These are phyloP conservation scores for Machimus atricapillus DNA, from an alignment of 2,888 invertebrate genomes.

Conservation along the genomic window DNA sequence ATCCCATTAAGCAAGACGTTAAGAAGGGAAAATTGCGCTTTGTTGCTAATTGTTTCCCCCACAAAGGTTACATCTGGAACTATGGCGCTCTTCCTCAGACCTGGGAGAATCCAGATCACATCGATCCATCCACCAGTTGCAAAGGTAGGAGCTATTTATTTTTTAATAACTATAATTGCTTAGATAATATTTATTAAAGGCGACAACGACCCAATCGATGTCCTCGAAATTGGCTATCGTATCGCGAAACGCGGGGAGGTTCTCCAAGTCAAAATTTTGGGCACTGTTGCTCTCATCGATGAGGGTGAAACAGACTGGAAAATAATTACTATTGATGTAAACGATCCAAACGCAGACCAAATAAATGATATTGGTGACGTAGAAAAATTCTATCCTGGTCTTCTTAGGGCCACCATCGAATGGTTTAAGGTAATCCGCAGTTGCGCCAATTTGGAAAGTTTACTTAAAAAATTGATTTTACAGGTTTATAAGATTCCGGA, in stretches of 20 bases:
- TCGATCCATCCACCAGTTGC: constrained; percentile 87
- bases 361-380: constrained; percentile 89
- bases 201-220: constrained; percentile 98
- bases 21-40: constrained; percentile 96
- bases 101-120: constrained; percentile 96
- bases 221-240: constrained; percentile 90
- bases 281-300: constrained; percentile 93
- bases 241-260: constrained; percentile 81
- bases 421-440: constrained; percentile 82
- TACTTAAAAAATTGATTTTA: neutral
- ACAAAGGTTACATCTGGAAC: constrained; percentile 99
- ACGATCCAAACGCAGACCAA: constrained; percentile 86
- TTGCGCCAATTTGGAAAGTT: neutral
- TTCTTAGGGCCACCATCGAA: constrained; percentile 93
- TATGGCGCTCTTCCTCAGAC: constrained; percentile 99
- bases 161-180: neutral
- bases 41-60: constrained; percentile 98
- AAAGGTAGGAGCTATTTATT: constrained; percentile 66
- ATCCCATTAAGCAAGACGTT: constrained; percentile 98
- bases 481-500: constrained; percentile 97
- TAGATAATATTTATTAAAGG: constrained; percentile 58
- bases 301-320: constrained; percentile 99
- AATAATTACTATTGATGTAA: constrained; percentile 89
- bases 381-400: constrained; percentile 91
- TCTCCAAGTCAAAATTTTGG: constrained; percentile 88